A percentile compares a stretch with the other conserved stretches of the same genome.
These are phyloP conservation scores for Amblyjoppa proteus DNA, from an alignment of 2,888 invertebrate genomes.

Conservation along the genomic window DNA sequence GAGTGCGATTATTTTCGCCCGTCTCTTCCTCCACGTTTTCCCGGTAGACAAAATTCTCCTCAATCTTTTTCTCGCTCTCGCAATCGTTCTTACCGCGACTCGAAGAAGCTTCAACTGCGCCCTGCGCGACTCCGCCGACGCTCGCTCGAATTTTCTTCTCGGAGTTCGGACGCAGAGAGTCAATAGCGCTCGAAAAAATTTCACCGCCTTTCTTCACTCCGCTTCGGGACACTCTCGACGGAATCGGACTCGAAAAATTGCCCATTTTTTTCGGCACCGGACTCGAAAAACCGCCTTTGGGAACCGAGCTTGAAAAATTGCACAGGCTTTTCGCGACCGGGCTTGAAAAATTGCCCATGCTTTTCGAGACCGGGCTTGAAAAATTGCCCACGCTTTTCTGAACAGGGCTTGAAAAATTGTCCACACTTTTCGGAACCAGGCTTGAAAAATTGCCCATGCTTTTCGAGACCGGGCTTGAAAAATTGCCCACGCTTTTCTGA, in stretches of 20 bases:
- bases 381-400: background rate
- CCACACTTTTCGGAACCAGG: background rate
- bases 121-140: too few species aligned
- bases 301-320: background rate
- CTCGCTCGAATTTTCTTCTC: constrained; percentile 20
- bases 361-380: background rate
- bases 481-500: background rate
- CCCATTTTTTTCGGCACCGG: background rate
- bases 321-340: background rate
- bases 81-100: background rate
- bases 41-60: background rate
- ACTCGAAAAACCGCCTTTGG: background rate
- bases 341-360: background rate
- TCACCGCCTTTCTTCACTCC: background rate
- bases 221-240: background rate
- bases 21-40: constrained; percentile 4
- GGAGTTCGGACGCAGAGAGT: background rate
- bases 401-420: background rate
- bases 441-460: background rate
- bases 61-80: background rate
- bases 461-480: background rate
- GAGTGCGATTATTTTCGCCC: constrained; percentile 11
- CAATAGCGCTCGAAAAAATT: background rate
- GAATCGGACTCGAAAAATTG: background rate
- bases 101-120: too few species aligned